Percentiles rank a stretch among this genome's conserved stretches.
Conservation (phyloP, 2,888 invertebrate genomes). For the Pollenia angustigena region DNA sequence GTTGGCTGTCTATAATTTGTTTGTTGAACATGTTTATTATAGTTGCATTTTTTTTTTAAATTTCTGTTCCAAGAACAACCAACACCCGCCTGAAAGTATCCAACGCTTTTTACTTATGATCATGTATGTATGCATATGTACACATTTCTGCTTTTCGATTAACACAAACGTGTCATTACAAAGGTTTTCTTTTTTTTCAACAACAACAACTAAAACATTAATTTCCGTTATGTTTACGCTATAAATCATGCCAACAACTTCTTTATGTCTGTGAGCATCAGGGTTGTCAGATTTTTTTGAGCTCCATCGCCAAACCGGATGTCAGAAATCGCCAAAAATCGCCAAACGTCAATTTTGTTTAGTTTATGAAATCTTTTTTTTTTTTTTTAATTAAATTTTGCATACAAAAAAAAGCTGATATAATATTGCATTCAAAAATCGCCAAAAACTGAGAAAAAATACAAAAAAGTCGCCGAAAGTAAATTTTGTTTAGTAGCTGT, state of each 20-base stretch:
- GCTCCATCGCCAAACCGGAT: too few species aligned
- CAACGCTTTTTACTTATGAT: conserved; percentile 5
- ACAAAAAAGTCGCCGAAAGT: too few species aligned
- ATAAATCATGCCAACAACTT: conserved; percentile 62
- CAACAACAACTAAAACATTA: conserved; percentile 57
- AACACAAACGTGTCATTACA: conserved; percentile 11
- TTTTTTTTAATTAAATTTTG: too few species aligned
- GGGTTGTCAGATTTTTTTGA: too few species aligned
- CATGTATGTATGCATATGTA: not conserved
- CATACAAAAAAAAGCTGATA: too few species aligned
- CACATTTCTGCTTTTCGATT: conserved; percentile 15
- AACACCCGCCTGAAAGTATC: conserved; percentile 35
- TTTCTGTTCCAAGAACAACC: conserved; percentile 2
- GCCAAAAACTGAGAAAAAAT: too few species aligned
- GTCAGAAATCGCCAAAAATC: too few species aligned
- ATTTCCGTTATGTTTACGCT: conserved; percentile 69
- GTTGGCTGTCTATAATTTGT: conserved; percentile 26
- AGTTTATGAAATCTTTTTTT: too few species aligned
- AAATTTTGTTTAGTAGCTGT: too few species aligned
- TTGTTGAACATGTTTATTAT: conserved; percentile 29
- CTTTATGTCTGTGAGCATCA: not conserved
- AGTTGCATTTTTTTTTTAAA: conserved; percentile 11
- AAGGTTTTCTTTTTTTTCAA: conserved; percentile 16
- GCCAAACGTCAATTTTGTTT: too few species aligned
- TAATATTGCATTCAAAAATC: too few species aligned